Base-by-base conservation (phyloP, 2,797 vertebrate species). In the Falco cherrug region DNA sequence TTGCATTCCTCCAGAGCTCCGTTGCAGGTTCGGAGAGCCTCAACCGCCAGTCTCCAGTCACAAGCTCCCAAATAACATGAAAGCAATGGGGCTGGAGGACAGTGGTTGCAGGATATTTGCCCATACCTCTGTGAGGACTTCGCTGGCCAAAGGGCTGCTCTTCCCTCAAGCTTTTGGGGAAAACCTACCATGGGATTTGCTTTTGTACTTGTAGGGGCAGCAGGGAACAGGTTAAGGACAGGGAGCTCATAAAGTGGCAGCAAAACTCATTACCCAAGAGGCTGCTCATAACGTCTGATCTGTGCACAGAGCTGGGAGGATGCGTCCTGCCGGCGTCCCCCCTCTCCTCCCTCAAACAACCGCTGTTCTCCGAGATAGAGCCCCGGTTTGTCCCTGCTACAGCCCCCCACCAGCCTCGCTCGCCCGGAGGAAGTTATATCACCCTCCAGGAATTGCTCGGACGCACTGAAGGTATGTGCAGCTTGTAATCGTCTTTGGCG, bases 371-470 rank as follows among this genome's bases (percentile, higher is more conserved):
- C 0, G 2, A 84, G 87, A 74, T 39, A 90, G 90, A 95, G 79
- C 65, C 85, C 54, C 1, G 1, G 84, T 70, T 93, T 92, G 80
- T 93, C 89, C 53, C 63, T 0, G 0, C 29, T 64, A 13, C 56
- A 79, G 59, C 74, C 63, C 47, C 8, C 2, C 78, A 68, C 0
- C 6, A 89, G 53, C 56, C 63, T 50, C 56, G 6, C 67, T 76
- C 1, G 26, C 63, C 77, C 4, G 10, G 64, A 94, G 96, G 97
- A 95, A 60, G 90, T 96, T 96, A 91, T 25, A 71, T 86, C 95
- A 96, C n/a, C 78, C 93, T 24, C 1, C 60, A 96, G 93, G 96
- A 96, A 94, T 54, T 59, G 59, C 53, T 35, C 6, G 2, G 79
- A 76, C 2, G 39, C 2, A 3, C 79, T 70, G 87, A 79, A 94